Percentiles rank a stretch among this genome's conserved stretches.
phyloP scores from a whole-genome alignment of 2,113 vertebrate genomes.

The Stomatorhinus ivindoensis region DNA sequence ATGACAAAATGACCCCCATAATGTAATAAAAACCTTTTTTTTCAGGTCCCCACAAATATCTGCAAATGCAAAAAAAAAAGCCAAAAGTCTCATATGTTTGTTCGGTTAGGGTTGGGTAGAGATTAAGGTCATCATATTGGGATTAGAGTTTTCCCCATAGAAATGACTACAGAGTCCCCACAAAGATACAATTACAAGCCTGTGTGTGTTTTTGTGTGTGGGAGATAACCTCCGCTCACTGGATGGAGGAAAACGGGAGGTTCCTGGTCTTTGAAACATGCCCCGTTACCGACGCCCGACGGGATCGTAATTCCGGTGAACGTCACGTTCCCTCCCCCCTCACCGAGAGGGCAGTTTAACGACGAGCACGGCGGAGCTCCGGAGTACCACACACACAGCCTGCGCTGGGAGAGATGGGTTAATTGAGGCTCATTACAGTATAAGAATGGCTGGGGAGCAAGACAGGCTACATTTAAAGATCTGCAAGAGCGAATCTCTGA shows the following conservation, averaged over 20 bases:
- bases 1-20: too few relatives aligned
- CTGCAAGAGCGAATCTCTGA: neutral
- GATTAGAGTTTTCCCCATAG: too few relatives aligned
- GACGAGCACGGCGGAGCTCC: neutral
- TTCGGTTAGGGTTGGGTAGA: too few relatives aligned
- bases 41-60: too few relatives aligned
- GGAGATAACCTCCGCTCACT: neutral
- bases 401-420: neutral
- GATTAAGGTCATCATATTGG: too few relatives aligned
- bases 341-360: neutral
- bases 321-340: neutral
- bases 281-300: neutral
- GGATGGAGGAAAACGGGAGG: neutral
- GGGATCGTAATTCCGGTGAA: neutral
- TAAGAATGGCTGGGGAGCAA: neutral
- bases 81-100: too few relatives aligned
- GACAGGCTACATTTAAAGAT: slow-evolving; percentile 3
- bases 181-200: too few relatives aligned
- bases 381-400: neutral
- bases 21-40: too few relatives aligned
- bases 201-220: neutral
- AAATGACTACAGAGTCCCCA: too few relatives aligned
- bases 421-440: slow-evolving; percentile 9
- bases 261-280: neutral
- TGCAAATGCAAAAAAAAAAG: too few relatives aligned